phyloP scores from a whole-genome alignment of 2,888 invertebrate genomes.

The Trachelus iudaicus region DNA sequence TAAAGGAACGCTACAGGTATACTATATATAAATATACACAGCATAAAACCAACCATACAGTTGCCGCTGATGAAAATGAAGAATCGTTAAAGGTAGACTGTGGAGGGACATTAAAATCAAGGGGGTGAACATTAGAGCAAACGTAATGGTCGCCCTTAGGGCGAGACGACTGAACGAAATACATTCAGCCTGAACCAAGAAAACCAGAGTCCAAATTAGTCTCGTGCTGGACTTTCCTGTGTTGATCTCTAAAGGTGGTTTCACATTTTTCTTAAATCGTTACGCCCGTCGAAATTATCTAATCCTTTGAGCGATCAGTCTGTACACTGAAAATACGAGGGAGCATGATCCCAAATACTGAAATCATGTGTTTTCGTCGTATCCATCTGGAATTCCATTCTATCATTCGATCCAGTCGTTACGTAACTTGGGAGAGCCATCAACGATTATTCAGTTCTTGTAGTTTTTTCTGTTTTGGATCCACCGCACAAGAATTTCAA shows the following conservation, averaged over 20 bases:
- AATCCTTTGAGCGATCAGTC: neutral
- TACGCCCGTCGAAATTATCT: neutral
- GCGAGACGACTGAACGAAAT: conserved; percentile 27
- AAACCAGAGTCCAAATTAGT: conserved; percentile 22
- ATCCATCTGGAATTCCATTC: neutral
- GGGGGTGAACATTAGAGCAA: conserved; percentile 45
- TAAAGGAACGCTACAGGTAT: neutral
- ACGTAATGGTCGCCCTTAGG: conserved; percentile 46
- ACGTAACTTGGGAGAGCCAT: neutral
- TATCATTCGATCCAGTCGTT: neutral
- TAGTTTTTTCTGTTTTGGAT: neutral
- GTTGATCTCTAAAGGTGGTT: neutral
- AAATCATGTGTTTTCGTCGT: neutral
- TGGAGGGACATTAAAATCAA: conserved; percentile 53
- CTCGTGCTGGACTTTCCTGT: conserved; percentile 3
- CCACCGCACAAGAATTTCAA: neutral
- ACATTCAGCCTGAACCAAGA: conserved; percentile 8
- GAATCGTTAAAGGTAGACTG: conserved; percentile 50
- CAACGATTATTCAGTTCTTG: neutral
- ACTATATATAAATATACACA: conserved; percentile 21
- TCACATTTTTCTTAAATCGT: neutral
- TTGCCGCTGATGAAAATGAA: conserved; percentile 46
- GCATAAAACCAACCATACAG: neutral
- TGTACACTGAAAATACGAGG: neutral
- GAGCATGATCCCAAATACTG: neutral